Conservation (phyloP, 2,797 vertebrate species). For the Percopsis omiscomaycus region DNA sequence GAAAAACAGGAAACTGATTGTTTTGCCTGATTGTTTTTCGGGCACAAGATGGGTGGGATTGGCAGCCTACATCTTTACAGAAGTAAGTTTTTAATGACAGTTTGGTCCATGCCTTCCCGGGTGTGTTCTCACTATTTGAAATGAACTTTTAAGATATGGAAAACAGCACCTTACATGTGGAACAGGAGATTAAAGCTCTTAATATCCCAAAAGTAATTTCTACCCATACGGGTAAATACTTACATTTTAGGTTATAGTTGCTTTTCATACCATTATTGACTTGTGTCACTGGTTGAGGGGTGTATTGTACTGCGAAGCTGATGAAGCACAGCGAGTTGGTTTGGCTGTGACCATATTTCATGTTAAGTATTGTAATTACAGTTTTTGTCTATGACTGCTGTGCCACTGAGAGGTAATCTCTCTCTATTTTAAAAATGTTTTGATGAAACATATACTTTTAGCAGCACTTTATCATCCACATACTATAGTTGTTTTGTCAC, state of each 20-base stretch:
- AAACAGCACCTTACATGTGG: background rate
- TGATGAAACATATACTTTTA: slow-evolving; percentile 38
- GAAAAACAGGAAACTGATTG: too few relatives aligned
- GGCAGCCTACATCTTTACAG: background rate
- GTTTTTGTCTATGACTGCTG: slow-evolving; percentile 58
- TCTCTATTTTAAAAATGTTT: slow-evolving; percentile 29
- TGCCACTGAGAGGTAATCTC: slow-evolving; percentile 31
- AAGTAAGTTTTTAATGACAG: background rate
- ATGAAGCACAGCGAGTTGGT: background rate
- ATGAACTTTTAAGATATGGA: too few relatives aligned
- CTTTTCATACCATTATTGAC: slow-evolving; percentile 25
- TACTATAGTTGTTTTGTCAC: slow-evolving; percentile 33
- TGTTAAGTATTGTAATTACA: slow-evolving; percentile 12
- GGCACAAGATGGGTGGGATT: too few relatives aligned
- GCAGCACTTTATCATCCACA: slow-evolving; percentile 69
- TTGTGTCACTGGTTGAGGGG: background rate
- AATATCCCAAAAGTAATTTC: slow-evolving; percentile 19
- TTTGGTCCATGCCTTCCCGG: too few relatives aligned
- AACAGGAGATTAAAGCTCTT: background rate
- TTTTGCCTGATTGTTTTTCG: too few relatives aligned
- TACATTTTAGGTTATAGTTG: slow-evolving; percentile 2
- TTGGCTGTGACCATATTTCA: slow-evolving; percentile 1
- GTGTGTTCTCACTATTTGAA: too few relatives aligned
- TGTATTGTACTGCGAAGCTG: slow-evolving; percentile 15
- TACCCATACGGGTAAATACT: slow-evolving; percentile 6